Evolutionary conservation across 2,888 invertebrate genomes (phyloP).

Genomic region (Bellardia bayeri): DNA sequence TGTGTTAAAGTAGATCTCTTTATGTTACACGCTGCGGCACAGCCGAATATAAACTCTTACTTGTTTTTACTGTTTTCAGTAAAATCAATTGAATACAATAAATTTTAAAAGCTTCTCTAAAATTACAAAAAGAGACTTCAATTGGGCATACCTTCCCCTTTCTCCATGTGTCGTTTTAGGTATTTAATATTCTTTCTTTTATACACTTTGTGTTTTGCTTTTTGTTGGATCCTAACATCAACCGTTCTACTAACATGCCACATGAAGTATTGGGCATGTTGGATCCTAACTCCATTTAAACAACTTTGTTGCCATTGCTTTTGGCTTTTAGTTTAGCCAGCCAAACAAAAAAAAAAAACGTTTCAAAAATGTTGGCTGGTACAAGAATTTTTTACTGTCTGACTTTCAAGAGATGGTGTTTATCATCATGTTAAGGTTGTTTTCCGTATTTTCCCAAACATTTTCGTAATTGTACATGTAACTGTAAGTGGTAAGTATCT

Average conservation of each 20-base stretch:
- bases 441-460: conserved; percentile 11
- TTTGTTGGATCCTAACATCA: not conserved
- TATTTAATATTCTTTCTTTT: conserved; percentile 16
- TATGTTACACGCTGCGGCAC: too few species aligned
- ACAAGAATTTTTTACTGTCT: not conserved
- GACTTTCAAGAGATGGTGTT: not conserved
- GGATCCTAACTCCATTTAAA: conserved; percentile 10
- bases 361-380: conserved; percentile 34
- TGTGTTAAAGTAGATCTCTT: too few species aligned
- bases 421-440: conserved; percentile 26
- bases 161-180: conserved; percentile 11
- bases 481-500: conserved; percentile 17
- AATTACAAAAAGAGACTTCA: too few species aligned
- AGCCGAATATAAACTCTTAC: too few species aligned
- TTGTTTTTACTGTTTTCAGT: too few species aligned
- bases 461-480: conserved; percentile 35
- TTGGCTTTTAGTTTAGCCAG: conserved; percentile 48
- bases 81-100: too few species aligned
- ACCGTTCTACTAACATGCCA: too few species aligned
- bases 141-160: not conserved
- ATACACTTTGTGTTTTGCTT: not conserved
- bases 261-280: not conserved
- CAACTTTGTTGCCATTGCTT: conserved; percentile 29
- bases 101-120: not conserved
- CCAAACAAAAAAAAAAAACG: conserved; percentile 19